phyloP scores from a whole-genome alignment of 2,797 vertebrate species.

The Sebastes goodei region DNA sequence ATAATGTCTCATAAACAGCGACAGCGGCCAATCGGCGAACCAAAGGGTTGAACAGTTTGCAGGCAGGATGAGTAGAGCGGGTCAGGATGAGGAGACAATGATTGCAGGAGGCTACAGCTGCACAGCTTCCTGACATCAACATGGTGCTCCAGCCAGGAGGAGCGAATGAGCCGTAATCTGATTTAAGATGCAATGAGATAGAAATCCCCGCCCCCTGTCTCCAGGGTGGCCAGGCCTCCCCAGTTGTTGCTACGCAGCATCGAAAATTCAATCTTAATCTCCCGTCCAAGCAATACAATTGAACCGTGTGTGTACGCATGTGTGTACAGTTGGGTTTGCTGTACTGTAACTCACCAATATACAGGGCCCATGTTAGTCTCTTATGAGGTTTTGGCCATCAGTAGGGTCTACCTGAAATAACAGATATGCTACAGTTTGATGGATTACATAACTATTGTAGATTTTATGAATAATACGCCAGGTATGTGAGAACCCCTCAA shows the following conservation, averaged over 20 bases:
- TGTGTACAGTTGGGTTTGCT: not conserved
- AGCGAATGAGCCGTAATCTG: constrained; percentile 49
- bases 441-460: not conserved
- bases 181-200: constrained; percentile 58
- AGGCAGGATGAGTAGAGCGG: not conserved
- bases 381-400: not conserved
- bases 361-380: not conserved
- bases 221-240: constrained; percentile 40
- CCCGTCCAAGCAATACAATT: constrained; percentile 13
- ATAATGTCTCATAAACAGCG: not conserved
- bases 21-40: not conserved
- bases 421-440: not conserved
- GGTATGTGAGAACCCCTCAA: not conserved
- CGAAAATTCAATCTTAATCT: constrained; percentile 55
- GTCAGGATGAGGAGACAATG: not conserved
- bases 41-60: not conserved
- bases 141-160: constrained; percentile 17
- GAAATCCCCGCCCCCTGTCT: constrained; percentile 20
- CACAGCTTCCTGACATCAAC: constrained; percentile 37
- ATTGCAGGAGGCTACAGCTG: constrained; percentile 5
- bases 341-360: not conserved
- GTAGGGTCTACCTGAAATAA: not conserved
- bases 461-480: not conserved
- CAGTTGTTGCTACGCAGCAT: constrained; percentile 55
- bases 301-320: not conserved